phyloP scores from a whole-genome alignment of 1,140 invertebrate genomes.

The Rhagoletis pomonella region DNA sequence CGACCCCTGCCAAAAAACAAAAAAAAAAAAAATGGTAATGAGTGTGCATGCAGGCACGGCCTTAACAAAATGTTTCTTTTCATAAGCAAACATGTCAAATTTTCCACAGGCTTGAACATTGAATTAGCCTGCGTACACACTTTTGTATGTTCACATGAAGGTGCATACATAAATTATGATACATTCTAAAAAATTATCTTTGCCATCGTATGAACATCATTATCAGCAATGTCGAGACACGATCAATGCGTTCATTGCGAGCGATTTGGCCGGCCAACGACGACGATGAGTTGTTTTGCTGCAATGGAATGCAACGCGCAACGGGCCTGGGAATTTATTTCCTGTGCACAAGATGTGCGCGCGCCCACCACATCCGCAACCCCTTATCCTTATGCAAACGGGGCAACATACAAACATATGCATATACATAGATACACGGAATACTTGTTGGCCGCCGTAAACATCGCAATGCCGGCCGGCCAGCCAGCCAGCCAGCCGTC shows the following conservation, averaged over 20 bases:
- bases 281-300: not conserved
- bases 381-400: not conserved
- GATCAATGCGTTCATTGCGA: not conserved
- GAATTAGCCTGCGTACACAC: no score
- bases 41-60: not conserved
- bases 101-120: not conserved
- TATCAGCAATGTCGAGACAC: not conserved
- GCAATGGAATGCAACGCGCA: slow-evolving; percentile 34
- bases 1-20: not conserved
- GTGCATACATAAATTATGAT: slow-evolving; percentile 24
- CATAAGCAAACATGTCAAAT: slow-evolving; percentile 33
- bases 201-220: not conserved
- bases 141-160: not conserved
- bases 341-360: not conserved
- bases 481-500: not conserved
- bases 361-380: not conserved
- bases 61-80: slow-evolving; percentile 23
- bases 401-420: not conserved
- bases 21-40: not conserved
- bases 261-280: not conserved
- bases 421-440: no score
- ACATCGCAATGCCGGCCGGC: slow-evolving; percentile 36
- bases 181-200: not conserved
- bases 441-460: not conserved
- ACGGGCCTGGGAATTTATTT: slow-evolving; percentile 40